A percentile compares a stretch with the other conserved stretches of the same genome.
Evolutionary conservation across 2,113 vertebrate species (phyloP).

Genomic region (Phylloscopus trochiloides): DNA sequence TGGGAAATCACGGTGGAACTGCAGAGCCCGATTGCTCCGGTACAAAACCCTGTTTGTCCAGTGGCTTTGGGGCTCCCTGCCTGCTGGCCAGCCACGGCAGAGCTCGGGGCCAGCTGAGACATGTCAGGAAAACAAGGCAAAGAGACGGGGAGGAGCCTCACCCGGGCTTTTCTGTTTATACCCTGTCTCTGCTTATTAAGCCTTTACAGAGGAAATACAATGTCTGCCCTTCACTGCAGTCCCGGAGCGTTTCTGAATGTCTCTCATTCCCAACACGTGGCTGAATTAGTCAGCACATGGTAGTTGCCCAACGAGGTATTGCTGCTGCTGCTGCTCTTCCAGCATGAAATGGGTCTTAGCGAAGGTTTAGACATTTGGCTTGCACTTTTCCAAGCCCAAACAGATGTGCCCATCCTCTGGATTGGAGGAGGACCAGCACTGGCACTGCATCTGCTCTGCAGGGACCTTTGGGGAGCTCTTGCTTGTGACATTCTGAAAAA

Average conservation of each 20-base stretch:
- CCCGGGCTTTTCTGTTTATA: constrained; percentile 20
- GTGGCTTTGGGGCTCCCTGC: neutral
- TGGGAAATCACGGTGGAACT: constrained; percentile 13
- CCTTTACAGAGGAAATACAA: neutral
- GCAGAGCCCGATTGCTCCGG: neutral
- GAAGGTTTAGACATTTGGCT: neutral
- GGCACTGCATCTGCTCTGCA: neutral
- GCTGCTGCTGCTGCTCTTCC: neutral
- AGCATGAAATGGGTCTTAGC: neutral
- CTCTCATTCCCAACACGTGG: neutral
- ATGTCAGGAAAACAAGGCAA: constrained; percentile 51
- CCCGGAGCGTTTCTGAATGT: neutral
- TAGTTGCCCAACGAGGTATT: neutral
- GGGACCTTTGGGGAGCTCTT: neutral
- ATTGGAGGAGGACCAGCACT: neutral
- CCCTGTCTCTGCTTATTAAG: constrained; percentile 7
- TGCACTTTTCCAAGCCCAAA: neutral
- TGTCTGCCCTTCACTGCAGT: neutral
- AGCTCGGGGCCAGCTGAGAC: constrained; percentile 46
- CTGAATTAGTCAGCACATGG: neutral
- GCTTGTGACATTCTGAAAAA: neutral
- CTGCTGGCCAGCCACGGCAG: neutral
- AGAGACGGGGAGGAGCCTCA: constrained; percentile 25
- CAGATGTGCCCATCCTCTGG: neutral
- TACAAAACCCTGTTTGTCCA: constrained; percentile 50